Conservation (phyloP, 2,113 vertebrate species). For the Myocastor coypus region DNA sequence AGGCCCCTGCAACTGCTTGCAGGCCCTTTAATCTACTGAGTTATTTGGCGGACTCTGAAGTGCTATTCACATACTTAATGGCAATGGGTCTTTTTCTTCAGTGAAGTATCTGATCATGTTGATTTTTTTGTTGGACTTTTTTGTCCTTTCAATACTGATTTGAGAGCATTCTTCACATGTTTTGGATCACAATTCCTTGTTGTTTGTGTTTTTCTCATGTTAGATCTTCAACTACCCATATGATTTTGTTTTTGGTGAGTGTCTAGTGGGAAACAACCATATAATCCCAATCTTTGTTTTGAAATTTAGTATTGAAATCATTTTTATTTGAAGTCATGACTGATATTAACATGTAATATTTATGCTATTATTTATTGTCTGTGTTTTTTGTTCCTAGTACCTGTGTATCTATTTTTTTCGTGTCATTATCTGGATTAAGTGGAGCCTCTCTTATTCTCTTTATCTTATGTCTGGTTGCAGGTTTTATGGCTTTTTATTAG, state of each 20-base stretch:
- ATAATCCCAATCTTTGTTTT: not conserved
- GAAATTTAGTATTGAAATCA: not conserved
- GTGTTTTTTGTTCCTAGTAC: not conserved
- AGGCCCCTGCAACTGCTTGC: no score
- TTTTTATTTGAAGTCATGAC: not conserved
- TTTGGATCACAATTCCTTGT: not conserved
- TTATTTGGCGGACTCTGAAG: no score
- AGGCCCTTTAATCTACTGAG: no score
- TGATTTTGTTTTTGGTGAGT: not conserved
- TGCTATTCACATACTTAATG: not conserved
- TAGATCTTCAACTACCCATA: not conserved
- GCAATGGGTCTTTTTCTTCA: not conserved
- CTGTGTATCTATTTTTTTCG: not conserved
- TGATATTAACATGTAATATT: not conserved
- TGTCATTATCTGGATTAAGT: not conserved
- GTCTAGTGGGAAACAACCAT: not conserved
- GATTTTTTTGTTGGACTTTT: not conserved
- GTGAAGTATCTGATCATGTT: not conserved
- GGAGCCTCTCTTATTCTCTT: not conserved
- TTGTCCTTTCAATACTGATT: not conserved
- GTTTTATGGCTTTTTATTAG: not conserved
- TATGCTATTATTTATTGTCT: not conserved
- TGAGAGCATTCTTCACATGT: not conserved
- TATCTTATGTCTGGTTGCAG: not conserved
- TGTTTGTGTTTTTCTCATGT: not conserved